Evolutionary conservation across 2,797 vertebrate genomes (phyloP).

Genomic region (Macropus fuliginosus): DNA sequence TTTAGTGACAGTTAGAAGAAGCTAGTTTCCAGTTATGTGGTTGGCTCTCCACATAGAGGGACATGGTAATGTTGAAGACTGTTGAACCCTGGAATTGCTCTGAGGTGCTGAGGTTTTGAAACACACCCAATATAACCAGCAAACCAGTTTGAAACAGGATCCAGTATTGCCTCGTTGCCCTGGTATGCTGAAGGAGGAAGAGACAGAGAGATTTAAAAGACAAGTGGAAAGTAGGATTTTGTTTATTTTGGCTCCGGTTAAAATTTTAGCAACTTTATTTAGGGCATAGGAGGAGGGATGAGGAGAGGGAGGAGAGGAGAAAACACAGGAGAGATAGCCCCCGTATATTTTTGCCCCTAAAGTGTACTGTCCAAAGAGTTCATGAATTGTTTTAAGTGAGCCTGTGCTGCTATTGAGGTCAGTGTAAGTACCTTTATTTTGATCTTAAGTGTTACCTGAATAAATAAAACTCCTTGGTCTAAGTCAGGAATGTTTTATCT

Average conservation of each 20-base stretch:
- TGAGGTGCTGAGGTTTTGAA: conserved; percentile 60
- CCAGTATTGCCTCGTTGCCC: conserved; percentile 32
- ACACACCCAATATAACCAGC: conserved; percentile 61
- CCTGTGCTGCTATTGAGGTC: background rate
- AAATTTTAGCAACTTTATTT: background rate
- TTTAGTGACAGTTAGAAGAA: conserved; percentile 14
- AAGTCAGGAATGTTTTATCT: background rate
- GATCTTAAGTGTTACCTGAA: conserved; percentile 5
- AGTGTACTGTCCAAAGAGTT: background rate
- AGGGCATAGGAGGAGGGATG: background rate
- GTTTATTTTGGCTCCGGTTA: background rate
- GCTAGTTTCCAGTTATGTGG: background rate
- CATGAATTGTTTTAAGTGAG: background rate
- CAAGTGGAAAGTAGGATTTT: background rate
- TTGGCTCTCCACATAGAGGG: background rate
- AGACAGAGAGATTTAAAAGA: conserved; percentile 7
- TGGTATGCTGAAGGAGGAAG: background rate
- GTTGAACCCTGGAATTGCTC: conserved; percentile 59
- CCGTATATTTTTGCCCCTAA: background rate
- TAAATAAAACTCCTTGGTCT: background rate
- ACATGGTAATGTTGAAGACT: conserved; percentile 4
- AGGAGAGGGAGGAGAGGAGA: background rate
- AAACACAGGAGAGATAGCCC: background rate
- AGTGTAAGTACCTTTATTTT: background rate
- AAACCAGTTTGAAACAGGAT: conserved; percentile 46